Base-by-base conservation (phyloP, 2,797 vertebrate genomes). In the Macropodus opercularis region DNA sequence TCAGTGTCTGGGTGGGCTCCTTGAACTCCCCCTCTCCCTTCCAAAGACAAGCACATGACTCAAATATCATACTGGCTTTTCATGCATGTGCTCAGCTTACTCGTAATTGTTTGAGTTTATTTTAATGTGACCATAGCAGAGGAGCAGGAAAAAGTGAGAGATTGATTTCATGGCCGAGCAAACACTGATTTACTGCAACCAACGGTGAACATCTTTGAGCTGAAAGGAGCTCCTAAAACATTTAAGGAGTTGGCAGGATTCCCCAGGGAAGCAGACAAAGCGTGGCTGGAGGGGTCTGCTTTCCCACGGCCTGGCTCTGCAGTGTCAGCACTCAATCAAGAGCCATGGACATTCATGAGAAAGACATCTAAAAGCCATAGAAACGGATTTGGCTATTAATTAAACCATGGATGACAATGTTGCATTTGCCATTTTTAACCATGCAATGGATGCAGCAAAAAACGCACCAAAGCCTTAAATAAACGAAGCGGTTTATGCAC, bases 251-350 rank as follows among this genome's bases (percentile, higher is more conserved):
- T 90, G 88, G 85, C 87, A 84, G 74, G 81, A 74, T 69, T 79
- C 88, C 88, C 83, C 60, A 39, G 73, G 73, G 79, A 80, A 80
- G 71, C 57, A 69, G 80, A 89, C 84, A 88, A 89, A 89, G 86
- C 71, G 63, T 84, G 79, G 77, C 74, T 76, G 53, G 72, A 75
- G 71, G 44, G 79, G 79, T 86, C 85, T 67, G 69, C 85, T 87
- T 92, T 92, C 92, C 91, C 91, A 92, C 90, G 90, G 86, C 89
- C 88, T 70, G 71, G 76, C 81, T 72, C 81, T 71, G 78, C 47
- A 49, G 75, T 88, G 86, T 87, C 88, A 87, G 81, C 78, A 71
- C 81, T 90, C 84, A 82, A 88, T 89, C 89, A 86, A 80, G 69
- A 49, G 52, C 63, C 63, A 60, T 19, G 46, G 64, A 79, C 81